phyloP scores from a whole-genome alignment of 2,113 vertebrate genomes.

The Trochalopteron elliotii region DNA sequence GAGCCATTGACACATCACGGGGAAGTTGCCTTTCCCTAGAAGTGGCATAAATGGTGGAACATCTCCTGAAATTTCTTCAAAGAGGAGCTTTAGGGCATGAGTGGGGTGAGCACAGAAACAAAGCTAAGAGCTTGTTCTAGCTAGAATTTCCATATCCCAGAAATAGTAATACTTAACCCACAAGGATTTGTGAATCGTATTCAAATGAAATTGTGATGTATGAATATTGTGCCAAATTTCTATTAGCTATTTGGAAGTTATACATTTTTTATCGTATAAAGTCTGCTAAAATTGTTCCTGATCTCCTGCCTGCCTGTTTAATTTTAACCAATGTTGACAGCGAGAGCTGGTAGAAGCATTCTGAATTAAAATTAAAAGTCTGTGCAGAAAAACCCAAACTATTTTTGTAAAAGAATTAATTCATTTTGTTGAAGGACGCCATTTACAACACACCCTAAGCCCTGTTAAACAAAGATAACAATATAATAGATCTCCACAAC shows the following conservation, averaged over 20 bases:
- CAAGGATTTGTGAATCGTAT: neutral
- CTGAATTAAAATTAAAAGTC: neutral
- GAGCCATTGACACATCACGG: neutral
- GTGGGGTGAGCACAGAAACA: neutral
- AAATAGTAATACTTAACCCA: neutral
- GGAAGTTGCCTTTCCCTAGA: neutral
- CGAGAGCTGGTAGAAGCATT: neutral
- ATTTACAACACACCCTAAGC: neutral
- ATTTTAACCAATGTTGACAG: constrained; percentile 12
- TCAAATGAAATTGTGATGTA: neutral
- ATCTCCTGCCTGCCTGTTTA: neutral
- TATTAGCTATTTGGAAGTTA: constrained; percentile 25
- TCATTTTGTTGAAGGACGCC: neutral
- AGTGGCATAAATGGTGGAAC: neutral
- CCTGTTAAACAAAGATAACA: neutral
- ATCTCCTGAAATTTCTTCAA: neutral
- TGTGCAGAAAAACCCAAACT: neutral
- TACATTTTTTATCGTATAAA: neutral
- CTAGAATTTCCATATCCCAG: neutral
- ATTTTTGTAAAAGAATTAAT: neutral
- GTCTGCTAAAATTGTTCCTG: neutral
- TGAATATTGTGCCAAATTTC: neutral
- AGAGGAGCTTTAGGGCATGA: neutral
- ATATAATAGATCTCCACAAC: neutral
- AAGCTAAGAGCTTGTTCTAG: neutral